phyloP scores from a whole-genome alignment of 2,797 vertebrate species.

The Thripadectes ignobilis region DNA sequence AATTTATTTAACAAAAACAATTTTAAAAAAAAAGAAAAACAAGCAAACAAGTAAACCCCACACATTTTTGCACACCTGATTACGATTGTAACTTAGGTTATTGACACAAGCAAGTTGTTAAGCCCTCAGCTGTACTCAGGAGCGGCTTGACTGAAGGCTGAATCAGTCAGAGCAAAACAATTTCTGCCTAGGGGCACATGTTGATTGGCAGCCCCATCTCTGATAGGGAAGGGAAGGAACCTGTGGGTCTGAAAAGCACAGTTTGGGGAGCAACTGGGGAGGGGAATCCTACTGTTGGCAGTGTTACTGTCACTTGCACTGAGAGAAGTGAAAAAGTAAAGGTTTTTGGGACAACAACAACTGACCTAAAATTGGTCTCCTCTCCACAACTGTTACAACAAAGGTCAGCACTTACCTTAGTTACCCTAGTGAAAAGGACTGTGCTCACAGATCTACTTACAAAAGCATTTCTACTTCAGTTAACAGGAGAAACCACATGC shows the following conservation, averaged over 20 bases:
- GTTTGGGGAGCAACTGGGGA: not conserved
- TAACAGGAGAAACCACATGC: not conserved
- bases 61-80: not conserved
- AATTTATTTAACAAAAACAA: not conserved
- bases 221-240: not conserved
- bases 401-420: not conserved
- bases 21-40: not conserved
- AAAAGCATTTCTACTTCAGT: not conserved
- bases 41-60: too few relatives aligned
- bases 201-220: not conserved
- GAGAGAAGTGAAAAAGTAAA: not conserved
- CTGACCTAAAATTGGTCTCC: not conserved
- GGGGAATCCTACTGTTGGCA: fast-evolving
- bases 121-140: not conserved
- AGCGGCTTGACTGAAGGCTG: not conserved
- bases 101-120: not conserved
- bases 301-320: fast-evolving
- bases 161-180: not conserved
- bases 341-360: not conserved
- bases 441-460: not conserved
- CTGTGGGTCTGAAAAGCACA: fast-evolving
- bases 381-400: not conserved
- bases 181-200: not conserved
- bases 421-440: not conserved
- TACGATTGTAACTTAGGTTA: not conserved